Base-by-base conservation (phyloP, 1,140 invertebrate species). In the Habropoda laboriosa region DNA sequence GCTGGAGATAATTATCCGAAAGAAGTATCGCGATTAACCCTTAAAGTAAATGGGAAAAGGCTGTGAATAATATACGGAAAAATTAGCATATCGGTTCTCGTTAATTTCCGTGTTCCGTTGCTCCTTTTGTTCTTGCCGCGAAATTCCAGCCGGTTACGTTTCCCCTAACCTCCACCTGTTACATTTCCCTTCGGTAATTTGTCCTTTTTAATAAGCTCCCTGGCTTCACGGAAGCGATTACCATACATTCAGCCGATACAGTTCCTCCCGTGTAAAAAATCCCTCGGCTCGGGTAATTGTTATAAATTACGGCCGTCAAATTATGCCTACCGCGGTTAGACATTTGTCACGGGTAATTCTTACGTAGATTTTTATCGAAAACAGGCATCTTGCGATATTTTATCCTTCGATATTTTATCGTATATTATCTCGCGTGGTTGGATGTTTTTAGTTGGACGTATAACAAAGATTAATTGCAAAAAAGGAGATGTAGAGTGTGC, bases 171-270 rank as follows among this genome's bases (percentile, higher is more conserved):
- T 73, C n/a, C 42, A 7, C 49, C 18, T 42, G 18, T 32, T 35
- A 40, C 24, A 24, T 13, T 66, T 53, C 16, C 13, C 30, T 35
- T 10, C 7, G 13, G 21, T 38, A 68, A 67, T 58, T 57, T 45
- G 4, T 45, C 27, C 2, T 35, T 45, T 57, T 67, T 76, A 57
- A 67, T 40, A 32, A 4, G 47, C 0, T n/a, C n/a, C n/a, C 18
- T n/a, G 1, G 35, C 18, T 47, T 35, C 51, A n/a, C n/a, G 40
- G 21, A 35, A 45, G 12, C 40, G 24, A 76, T 76, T 76, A 76
- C 35, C 51, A 42, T 57, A 16, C n/a, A 30, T 74, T 74, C n/a
- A 51, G 24, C 10, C 18, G 24, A 7, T 51, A 40, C 18, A n/a
- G 21, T 16, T 64, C 0, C n/a, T n/a, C n/a, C n/a, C n/a, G n/a